Conservation (phyloP, 2,113 vertebrate genomes). For the human region DNA sequence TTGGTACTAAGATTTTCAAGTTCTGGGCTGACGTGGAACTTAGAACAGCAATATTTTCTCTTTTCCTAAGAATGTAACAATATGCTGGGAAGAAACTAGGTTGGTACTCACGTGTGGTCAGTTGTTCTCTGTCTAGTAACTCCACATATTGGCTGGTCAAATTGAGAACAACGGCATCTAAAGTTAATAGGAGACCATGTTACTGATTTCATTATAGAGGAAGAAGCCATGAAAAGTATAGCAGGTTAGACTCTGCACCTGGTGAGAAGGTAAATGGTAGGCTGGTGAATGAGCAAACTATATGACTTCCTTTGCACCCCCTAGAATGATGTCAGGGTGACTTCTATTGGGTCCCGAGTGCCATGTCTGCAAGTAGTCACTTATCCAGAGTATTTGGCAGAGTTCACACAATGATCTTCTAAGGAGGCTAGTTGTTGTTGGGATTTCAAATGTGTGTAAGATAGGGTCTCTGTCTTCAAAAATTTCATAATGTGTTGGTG, state of each 20-base stretch:
- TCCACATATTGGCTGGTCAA: constrained; percentile 65
- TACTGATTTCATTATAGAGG: background rate
- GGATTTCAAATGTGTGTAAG: background rate
- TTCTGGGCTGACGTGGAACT: background rate
- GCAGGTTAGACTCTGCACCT: background rate
- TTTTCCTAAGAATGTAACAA: background rate
- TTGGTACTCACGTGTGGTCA: constrained; percentile 68
- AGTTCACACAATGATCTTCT: background rate
- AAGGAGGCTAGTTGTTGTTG: fast-evolving
- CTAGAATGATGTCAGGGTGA: background rate
- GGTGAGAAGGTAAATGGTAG: background rate
- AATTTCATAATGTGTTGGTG: background rate
- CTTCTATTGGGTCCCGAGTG: background rate
- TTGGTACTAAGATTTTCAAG: background rate
- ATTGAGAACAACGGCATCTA: constrained; percentile 76
- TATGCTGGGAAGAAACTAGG: background rate
- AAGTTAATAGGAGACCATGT: background rate
- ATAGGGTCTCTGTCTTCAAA: background rate
- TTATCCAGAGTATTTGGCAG: background rate
- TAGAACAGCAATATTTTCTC: background rate
- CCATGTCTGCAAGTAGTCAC: background rate
- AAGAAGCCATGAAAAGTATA: background rate
- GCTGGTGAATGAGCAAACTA: background rate
- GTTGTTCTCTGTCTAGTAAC: constrained; percentile 66
- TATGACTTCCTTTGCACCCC: fast-evolving